phyloP scores from a whole-genome alignment of 2,797 vertebrate species.

The Rhabdophis nuchalis region DNA sequence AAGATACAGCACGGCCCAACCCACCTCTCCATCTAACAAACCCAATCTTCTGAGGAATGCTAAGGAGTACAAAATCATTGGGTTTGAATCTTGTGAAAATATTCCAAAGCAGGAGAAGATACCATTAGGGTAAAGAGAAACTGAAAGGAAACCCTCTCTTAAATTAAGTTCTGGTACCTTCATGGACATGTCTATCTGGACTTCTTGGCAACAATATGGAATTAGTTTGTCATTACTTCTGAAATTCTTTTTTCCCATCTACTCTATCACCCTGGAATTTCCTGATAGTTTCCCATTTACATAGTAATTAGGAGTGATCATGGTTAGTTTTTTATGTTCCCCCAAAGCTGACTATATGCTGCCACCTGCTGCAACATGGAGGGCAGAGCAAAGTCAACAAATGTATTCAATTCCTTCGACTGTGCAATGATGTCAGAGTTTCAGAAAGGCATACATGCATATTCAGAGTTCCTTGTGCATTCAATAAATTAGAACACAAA shows the following conservation, averaged over 20 bases:
- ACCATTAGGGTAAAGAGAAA: background rate
- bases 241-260: background rate
- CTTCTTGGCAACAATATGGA: background rate
- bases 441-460: background rate
- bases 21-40: background rate
- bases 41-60: background rate
- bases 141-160: background rate
- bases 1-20: background rate
- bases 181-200: background rate
- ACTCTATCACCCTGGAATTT: background rate
- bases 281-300: background rate
- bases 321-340: background rate
- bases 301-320: background rate
- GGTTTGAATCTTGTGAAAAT: background rate
- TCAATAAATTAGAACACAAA: background rate
- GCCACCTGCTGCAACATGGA: background rate
- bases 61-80: background rate
- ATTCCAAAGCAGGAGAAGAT: background rate
- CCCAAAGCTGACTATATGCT: background rate
- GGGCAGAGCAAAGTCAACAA: background rate
- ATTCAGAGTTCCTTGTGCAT: background rate
- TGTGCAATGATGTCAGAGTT: background rate
- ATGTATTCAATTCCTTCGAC: background rate
- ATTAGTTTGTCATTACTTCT: background rate
- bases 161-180: background rate